Base-by-base conservation (phyloP, 1,140 invertebrate species). In the Caerostris extrusa region DNA sequence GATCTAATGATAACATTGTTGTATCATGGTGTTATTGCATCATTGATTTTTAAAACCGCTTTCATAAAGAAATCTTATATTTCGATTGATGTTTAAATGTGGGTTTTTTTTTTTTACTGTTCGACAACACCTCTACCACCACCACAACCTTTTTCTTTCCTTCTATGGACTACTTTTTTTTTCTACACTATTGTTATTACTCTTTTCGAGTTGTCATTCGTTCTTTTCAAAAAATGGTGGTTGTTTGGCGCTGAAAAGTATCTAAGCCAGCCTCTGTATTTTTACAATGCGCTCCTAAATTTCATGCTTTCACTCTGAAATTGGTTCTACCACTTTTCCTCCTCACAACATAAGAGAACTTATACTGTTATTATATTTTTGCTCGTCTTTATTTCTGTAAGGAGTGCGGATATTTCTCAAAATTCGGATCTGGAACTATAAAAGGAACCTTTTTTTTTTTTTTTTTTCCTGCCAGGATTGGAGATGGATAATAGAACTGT, bases 271-370 rank as follows among this genome's bases (percentile, higher is more conserved):
- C 8, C n/a, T 83, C 19, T 82, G 50, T 85, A 56, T 91, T 55
- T 34, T 71, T 10, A 88, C 92, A 93, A 93, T 81, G 86, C 67
- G 61, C 86, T 88, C 92, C 89, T 93, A 88, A 93, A 89, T 93
- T 93, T 57, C n/a, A 69, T 55, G 55, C 83, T 93, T 93, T 89
- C 92, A 89, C 56, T 64, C 69, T 89, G 67, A 89, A 93, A 93
- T 93, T 88, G 92, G 85, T 50, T 87, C n/a, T n/a, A n/a, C 67
- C 67, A 4, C 19, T n/a, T 69, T 17, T 69, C n/a, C 17, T n/a
- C 19, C n/a, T 19, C 50, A 7, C 69, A 14, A 12, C 69, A 60
- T 71, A n/a, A n/a, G 67, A 7, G 17, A 19, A n/a, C 19, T 88
- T 88, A 58, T 90, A 69, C 77, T 90, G 56, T 90, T 56, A 71